Evolutionary conservation across 2,888 invertebrate species (phyloP).

Genomic region (Altica lythri): DNA sequence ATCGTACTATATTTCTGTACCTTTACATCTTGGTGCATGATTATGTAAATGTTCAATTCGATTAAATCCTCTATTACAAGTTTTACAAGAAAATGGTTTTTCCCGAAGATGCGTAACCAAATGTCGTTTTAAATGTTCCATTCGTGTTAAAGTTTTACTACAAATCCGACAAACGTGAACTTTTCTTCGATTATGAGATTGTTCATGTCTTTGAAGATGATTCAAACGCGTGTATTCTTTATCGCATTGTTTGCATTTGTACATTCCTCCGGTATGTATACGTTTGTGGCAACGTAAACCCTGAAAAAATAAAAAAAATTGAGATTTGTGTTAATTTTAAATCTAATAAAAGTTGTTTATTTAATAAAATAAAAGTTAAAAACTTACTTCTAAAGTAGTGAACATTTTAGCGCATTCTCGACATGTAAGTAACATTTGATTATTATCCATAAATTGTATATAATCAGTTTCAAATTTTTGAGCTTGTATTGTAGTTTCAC

Average conservation of each 20-base stretch:
- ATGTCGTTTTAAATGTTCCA: constrained; percentile 56
- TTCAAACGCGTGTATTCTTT: constrained; percentile 53
- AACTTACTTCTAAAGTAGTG: constrained; percentile 52
- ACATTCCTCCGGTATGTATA: constrained; percentile 51
- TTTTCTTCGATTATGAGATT: constrained; percentile 51
- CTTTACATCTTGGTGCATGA: constrained; percentile 54
- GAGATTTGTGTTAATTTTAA: neutral
- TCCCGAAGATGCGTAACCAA: constrained; percentile 55
- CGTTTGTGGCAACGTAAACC: constrained; percentile 49
- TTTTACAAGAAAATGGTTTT: constrained; percentile 54
- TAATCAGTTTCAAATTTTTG: constrained; percentile 46
- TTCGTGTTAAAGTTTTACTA: constrained; percentile 54
- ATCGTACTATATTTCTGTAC: constrained; percentile 25
- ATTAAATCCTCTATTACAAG: constrained; percentile 56
- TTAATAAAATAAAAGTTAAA: neutral
- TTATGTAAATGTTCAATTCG: constrained; percentile 53
- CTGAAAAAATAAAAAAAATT: constrained; percentile 6
- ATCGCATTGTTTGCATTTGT: constrained; percentile 55
- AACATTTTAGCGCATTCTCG: constrained; percentile 53
- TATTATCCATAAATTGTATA: constrained; percentile 54
- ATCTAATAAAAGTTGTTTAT: neutral
- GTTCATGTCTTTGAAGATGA: constrained; percentile 54
- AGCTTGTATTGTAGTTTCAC: constrained; percentile 10
- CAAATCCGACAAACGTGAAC: constrained; percentile 56
- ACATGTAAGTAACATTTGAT: constrained; percentile 53